Evolutionary conservation across 1,140 invertebrate genomes (phyloP).

Genomic region (Microplitis demolitor): DNA sequence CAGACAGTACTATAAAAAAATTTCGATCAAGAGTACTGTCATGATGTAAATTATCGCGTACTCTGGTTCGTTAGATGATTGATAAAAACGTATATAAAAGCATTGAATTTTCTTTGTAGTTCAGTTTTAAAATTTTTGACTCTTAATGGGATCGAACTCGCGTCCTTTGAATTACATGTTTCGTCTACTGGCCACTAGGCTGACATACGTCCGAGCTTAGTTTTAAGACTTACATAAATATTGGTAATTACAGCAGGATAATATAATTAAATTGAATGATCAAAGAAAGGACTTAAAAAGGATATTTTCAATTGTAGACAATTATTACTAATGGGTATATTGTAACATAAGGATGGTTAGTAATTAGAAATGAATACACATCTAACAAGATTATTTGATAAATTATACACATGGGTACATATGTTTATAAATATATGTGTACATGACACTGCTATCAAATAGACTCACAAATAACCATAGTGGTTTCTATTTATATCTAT

Average conservation of each 20-base stretch:
- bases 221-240: no score
- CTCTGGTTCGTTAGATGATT: no score
- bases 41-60: no score
- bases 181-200: no score
- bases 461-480: not conserved
- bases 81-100: no score
- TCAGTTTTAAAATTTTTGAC: not conserved
- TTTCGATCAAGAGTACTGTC: no score
- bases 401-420: not conserved
- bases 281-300: no score
- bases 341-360: constrained; percentile 24
- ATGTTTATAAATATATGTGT: not conserved
- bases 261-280: not conserved
- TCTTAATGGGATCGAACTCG: not conserved
- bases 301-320: not conserved
- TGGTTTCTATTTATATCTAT: not conserved
- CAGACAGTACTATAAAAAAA: no score
- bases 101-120: no score
- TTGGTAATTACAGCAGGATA: no score
- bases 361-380: constrained; percentile 49
- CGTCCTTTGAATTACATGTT: constrained; percentile 21
- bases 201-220: no score
- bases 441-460: not conserved
- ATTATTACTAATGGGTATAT: not conserved
- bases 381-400: constrained; percentile 39